phyloP scores from a whole-genome alignment of 2,113 vertebrate genomes.

The Eulemur macaco region DNA sequence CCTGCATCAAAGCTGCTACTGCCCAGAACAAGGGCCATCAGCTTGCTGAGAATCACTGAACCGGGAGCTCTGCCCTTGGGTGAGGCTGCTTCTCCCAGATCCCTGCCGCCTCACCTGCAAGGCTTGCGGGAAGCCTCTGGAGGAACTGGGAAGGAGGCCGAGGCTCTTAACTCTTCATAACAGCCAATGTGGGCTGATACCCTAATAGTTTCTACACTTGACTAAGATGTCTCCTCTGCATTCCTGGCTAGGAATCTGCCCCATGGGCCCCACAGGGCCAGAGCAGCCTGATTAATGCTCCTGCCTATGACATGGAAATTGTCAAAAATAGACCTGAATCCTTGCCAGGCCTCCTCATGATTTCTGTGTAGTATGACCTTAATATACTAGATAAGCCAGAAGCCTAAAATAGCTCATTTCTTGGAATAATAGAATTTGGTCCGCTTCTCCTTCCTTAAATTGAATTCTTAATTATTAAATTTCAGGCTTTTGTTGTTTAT shows the following conservation, averaged over 20 bases:
- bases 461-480: neutral
- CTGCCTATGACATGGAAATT: neutral
- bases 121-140: neutral
- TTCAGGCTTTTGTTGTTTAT: neutral
- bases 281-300: neutral
- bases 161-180: neutral
- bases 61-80: neutral
- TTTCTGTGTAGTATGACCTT: slow-evolving; percentile 22
- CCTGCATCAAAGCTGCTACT: neutral
- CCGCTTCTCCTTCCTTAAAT: neutral
- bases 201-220: too few relatives aligned
- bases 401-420: slow-evolving; percentile 26
- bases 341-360: neutral
- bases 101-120: neutral
- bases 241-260: neutral
- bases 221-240: neutral
- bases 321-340: slow-evolving; percentile 20
- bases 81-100: neutral
- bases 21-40: too few relatives aligned
- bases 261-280: neutral
- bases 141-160: neutral
- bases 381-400: slow-evolving; percentile 24
- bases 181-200: neutral
- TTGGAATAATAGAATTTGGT: slow-evolving; percentile 6
- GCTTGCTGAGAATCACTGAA: neutral